phyloP scores from a whole-genome alignment of 2,888 invertebrate species.

The Oscheius sp. region DNA sequence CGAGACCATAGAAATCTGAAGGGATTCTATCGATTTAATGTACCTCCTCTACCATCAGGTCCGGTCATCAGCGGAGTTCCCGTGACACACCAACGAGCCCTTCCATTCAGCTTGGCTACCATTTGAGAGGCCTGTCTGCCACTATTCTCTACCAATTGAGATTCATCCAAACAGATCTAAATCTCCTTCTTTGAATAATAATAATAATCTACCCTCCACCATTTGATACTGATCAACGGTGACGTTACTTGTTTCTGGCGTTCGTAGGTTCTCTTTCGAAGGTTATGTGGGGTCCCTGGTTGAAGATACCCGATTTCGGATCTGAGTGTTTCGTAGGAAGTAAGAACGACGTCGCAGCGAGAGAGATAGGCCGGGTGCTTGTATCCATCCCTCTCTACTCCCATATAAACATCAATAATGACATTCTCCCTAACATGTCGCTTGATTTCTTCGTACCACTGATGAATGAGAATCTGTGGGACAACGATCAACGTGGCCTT shows the following conservation, averaged over 20 bases:
- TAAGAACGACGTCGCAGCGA: conserved; percentile 79
- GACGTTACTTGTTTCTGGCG: conserved; percentile 78
- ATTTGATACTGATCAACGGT: conserved; percentile 79
- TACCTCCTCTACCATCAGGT: conserved; percentile 73
- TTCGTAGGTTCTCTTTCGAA: conserved; percentile 75
- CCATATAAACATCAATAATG: conserved; percentile 50
- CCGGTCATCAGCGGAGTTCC: conserved; percentile 80
- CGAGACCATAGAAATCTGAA: conserved; percentile 36
- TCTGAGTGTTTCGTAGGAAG: conserved; percentile 79
- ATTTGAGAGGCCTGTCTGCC: conserved; percentile 77
- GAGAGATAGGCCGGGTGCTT: conserved; percentile 74
- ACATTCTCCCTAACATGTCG: conserved; percentile 65
- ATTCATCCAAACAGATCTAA: conserved; percentile 77
- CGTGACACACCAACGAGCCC: conserved; percentile 80
- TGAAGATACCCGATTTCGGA: conserved; percentile 77
- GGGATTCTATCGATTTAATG: background rate
- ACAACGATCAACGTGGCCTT: conserved; percentile 80
- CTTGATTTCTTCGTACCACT: conserved; percentile 79
- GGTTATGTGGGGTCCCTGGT: conserved; percentile 52
- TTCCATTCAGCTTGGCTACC: conserved; percentile 76
- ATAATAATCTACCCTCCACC: conserved; percentile 79
- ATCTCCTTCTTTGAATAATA: background rate
- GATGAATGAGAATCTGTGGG: conserved; percentile 78
- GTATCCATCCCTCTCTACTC: conserved; percentile 46
- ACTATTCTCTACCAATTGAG: conserved; percentile 81